Conservation (phyloP, 1,140 invertebrate species). For the Paraescarpia echinospica region DNA sequence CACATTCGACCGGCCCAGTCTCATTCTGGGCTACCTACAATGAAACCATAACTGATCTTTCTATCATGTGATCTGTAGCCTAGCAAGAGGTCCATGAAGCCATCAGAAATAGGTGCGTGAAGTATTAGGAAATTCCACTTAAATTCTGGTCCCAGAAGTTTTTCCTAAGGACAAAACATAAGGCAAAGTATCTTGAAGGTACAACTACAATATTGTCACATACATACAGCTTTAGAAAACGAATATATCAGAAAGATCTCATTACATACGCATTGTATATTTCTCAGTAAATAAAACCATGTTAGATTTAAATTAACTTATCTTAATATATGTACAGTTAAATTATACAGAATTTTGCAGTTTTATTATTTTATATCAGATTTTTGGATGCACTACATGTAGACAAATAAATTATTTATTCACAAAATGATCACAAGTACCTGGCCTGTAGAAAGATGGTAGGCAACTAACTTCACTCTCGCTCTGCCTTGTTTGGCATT, state of each 20-base stretch:
- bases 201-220: neutral
- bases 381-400: neutral
- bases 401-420: neutral
- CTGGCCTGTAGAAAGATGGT: constrained; percentile 52
- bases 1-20: constrained; percentile 51
- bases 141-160: neutral
- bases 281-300: neutral
- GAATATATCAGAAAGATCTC: neutral
- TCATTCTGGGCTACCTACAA: constrained; percentile 53
- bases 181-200: too few relatives aligned
- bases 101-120: neutral
- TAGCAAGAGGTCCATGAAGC: too few relatives aligned
- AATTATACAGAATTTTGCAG: neutral
- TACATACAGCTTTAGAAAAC: neutral
- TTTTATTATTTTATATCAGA: neutral
- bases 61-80: neutral
- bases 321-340: neutral
- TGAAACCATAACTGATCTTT: neutral
- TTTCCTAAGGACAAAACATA: neutral
- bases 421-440: constrained; percentile 30
- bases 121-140: neutral
- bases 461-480: constrained; percentile 53
- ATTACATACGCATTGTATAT: neutral
- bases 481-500: constrained; percentile 50
- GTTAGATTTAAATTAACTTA: neutral